phyloP scores from a whole-genome alignment of 2,797 vertebrate genomes.

The Enteromius argenteus region DNA sequence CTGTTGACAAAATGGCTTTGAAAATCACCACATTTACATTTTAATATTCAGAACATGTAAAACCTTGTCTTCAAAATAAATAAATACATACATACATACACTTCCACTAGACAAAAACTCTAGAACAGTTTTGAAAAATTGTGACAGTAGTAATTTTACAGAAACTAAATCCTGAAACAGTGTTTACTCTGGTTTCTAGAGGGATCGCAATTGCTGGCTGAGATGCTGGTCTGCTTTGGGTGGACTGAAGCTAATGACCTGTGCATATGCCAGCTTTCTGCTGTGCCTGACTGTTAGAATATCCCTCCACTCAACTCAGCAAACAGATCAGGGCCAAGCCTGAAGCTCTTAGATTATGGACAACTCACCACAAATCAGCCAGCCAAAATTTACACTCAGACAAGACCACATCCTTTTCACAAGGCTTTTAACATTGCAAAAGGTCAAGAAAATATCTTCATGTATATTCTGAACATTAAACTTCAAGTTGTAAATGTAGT shows the following conservation, averaged over 20 bases:
- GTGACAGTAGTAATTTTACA: neutral
- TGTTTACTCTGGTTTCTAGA: constrained; percentile 8
- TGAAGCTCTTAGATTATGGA: constrained; percentile 79
- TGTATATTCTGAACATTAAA: neutral
- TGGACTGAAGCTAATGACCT: constrained; percentile 23
- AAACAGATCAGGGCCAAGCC: constrained; percentile 72
- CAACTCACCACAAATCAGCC: constrained; percentile 62
- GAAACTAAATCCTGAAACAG: constrained; percentile 6
- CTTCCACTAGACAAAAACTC: neutral
- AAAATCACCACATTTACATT: neutral
- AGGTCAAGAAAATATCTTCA: neutral
- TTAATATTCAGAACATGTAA: neutral
- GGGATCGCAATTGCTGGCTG: constrained; percentile 9
- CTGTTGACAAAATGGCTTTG: neutral
- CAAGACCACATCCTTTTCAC: constrained; percentile 17
- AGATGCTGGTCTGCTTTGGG: constrained; percentile 6
- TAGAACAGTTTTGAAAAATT: neutral
- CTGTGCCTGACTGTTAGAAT: constrained; percentile 72
- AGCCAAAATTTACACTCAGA: constrained; percentile 52
- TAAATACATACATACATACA: too few species aligned
- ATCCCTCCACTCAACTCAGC: constrained; percentile 53
- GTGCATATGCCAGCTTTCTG: constrained; percentile 74
- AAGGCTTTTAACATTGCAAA: constrained; percentile 1
- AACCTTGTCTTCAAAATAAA: neutral
- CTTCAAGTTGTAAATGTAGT: neutral